A percentile compares a stretch with the other conserved stretches of the same genome.
Evolutionary conservation across 2,888 invertebrate species (phyloP).

Genomic region (Phrixothrix hirtus): DNA sequence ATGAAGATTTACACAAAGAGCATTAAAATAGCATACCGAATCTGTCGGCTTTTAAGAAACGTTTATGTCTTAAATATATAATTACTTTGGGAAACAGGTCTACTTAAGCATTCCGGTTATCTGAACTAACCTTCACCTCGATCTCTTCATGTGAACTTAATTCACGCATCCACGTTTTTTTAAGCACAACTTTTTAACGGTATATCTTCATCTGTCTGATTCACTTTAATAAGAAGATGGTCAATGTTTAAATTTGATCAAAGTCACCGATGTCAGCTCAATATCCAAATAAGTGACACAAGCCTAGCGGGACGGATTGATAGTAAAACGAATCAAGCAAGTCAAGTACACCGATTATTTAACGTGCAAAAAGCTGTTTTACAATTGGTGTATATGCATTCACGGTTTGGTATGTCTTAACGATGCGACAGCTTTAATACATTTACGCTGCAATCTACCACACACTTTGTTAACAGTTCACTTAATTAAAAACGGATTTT

Average conservation of each 20-base stretch:
- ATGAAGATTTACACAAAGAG: constrained; percentile 2
- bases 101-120: constrained; percentile 21
- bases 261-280: constrained; percentile 39
- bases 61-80: constrained; percentile 18
- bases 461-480: neutral
- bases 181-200: constrained; percentile 35
- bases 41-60: constrained; percentile 12
- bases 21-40: constrained; percentile 4
- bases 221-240: constrained; percentile 34
- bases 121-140: constrained; percentile 31
- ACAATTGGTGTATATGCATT: constrained; percentile 12
- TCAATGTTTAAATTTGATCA: constrained; percentile 37
- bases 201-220: constrained; percentile 34
- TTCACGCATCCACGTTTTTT: constrained; percentile 32
- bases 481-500: neutral
- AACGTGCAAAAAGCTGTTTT: constrained; percentile 29
- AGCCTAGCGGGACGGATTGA: constrained; percentile 41
- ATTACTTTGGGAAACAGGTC: constrained; percentile 24
- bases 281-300: constrained; percentile 41
- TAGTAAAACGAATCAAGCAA: constrained; percentile 39
- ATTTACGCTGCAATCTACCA: neutral
- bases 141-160: constrained; percentile 31
- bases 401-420: constrained; percentile 7
- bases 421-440: constrained; percentile 2
- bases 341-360: constrained; percentile 29